Evolutionary conservation across 2,797 vertebrate genomes (phyloP), one percentile per base, ranked within the genome.

Genomic region (Notolepis coatsorum): DNA sequence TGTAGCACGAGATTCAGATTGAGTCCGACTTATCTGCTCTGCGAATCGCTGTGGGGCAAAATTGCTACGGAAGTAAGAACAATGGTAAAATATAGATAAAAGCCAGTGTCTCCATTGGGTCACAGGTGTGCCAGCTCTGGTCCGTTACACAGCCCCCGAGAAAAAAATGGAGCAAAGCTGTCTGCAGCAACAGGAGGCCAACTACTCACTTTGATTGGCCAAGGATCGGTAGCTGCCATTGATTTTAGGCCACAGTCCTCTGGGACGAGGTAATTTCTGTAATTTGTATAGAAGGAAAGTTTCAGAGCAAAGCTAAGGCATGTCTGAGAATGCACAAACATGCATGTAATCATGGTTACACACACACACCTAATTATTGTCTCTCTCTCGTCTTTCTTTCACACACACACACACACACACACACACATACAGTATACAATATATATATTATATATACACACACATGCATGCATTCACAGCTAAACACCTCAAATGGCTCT

Each of bases 171-270:
- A 78, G 66, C 39, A 72, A 81, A 80, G 71, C 61, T 56, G 65
- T 55, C 18, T 43, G 28, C 57, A 60, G 65, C 65, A 67, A 67
- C 77, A 67, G 58, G 68, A 71, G 75, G 70, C 48, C 61, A 63
- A 72, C 75, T 84, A 61, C 53, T 86, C 75, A 82, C 80, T 82
- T 64, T 81, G 79, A 86, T 80, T 77, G 77, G 72, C 68, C 62
- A 55, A 79, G 71, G 60, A 72, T 65, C 41, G 69, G 68, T 41
- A 45, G 62, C 56, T 33, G 43, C 61, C 68, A 82, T 82, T 8
- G 62, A 87, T 84, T 82, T 80, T 37, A 69, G 30, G 38, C 33
- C n/a, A 27, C 1, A n/a, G 55, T 74, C 54, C 62, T 50, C 33
- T 24, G 46, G 76, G 61, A 63, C 27, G 48, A 57, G 43, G 61